phyloP scores from a whole-genome alignment of 2,797 vertebrate genomes.

The Falco novaeseelandiae region DNA sequence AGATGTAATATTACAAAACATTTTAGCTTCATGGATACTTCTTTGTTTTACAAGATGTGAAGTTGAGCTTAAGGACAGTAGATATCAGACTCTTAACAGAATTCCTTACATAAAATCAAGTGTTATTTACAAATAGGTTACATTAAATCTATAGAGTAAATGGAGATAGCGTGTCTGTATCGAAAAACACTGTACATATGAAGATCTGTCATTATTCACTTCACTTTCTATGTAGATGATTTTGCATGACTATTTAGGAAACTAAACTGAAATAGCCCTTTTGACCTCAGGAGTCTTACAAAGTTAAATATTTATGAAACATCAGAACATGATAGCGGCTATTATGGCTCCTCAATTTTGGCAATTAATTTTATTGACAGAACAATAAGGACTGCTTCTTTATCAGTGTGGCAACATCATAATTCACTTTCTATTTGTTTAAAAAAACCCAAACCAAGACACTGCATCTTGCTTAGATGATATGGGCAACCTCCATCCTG shows the following conservation, averaged over 20 bases:
- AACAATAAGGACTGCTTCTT: constrained; percentile 47
- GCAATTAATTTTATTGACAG: constrained; percentile 74
- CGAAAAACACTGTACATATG: neutral
- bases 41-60: neutral
- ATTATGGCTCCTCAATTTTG: constrained; percentile 61
- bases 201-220: constrained; percentile 12
- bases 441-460: neutral
- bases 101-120: neutral
- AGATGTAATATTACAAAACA: neutral
- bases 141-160: neutral
- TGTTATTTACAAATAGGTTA: neutral
- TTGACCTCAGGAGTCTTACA: constrained; percentile 56
- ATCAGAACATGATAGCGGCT: constrained; percentile 59
- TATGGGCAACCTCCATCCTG: neutral
- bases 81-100: neutral
- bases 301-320: constrained; percentile 71
- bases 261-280: constrained; percentile 59
- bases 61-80: neutral
- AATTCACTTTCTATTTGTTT: constrained; percentile 64
- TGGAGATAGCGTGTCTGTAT: neutral
- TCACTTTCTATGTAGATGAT: constrained; percentile 28
- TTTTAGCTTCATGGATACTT: neutral
- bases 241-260: constrained; percentile 33
- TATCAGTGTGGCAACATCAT: neutral
- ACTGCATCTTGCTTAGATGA: neutral